A percentile compares a stretch with the other conserved stretches of the same genome.
Conservation (phyloP, 2,888 invertebrate genomes). For the Chaetogeoica ovagalla region DNA sequence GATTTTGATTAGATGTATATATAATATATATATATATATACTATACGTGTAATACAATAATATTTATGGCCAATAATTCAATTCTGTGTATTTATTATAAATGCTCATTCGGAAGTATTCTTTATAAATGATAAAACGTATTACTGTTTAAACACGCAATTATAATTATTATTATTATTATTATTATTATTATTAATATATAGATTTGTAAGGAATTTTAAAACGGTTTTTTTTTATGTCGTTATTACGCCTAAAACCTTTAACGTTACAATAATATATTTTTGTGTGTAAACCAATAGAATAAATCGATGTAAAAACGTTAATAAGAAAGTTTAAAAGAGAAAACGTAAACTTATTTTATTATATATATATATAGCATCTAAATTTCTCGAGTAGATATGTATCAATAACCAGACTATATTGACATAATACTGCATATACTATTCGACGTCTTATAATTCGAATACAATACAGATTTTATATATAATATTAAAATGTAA, state of each 20-base stretch:
- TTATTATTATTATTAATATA: no score
- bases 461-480: no score
- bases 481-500: no score
- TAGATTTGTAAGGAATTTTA: neutral
- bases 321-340: slow-evolving; percentile 29
- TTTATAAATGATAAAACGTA: no score
- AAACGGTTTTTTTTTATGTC: neutral
- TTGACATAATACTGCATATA: no score
- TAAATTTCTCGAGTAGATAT: no score
- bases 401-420: no score
- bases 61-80: slow-evolving; percentile 23
- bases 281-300: neutral
- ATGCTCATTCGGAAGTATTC: neutral
- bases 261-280: neutral
- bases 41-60: slow-evolving; percentile 5
- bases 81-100: neutral
- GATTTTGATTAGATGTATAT: neutral
- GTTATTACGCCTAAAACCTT: neutral
- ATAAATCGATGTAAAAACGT: neutral
- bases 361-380: neutral
- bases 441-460: no score
- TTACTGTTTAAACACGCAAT: no score
- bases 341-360: slow-evolving; percentile 11
- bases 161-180: no score
- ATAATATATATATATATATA: no score